A percentile compares a stretch with the other conserved stretches of the same genome.
phyloP scores from a whole-genome alignment of 2,888 invertebrate species.

The Acrocera orbiculus region DNA sequence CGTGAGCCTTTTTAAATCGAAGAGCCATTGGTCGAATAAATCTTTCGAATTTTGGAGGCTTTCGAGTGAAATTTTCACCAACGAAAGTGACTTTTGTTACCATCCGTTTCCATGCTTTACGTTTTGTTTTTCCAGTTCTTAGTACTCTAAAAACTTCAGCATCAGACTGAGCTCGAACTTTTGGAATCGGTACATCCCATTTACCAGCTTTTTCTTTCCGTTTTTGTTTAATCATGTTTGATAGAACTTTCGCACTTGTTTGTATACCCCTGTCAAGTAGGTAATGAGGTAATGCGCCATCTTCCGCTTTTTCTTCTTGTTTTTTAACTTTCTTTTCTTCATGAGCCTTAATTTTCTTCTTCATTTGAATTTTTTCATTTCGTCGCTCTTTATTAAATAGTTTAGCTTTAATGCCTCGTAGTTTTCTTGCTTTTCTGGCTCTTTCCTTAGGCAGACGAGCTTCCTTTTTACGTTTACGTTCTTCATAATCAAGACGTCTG shows the following conservation, averaged over 20 bases:
- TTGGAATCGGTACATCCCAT: conserved; percentile 99
- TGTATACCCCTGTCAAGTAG: conserved; percentile 94
- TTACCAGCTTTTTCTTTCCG: conserved; percentile 98
- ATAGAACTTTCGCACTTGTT: conserved; percentile 83
- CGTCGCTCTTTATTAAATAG: conserved; percentile 91
- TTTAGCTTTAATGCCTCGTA: conserved; percentile 94
- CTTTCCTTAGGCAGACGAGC: conserved; percentile 86
- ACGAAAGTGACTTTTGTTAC: conserved; percentile 97
- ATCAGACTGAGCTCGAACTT: conserved; percentile 92
- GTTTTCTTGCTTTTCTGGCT: conserved; percentile 75
- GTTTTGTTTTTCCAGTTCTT: conserved; percentile 74
- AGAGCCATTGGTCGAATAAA: conserved; percentile 97
- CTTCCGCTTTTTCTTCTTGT: conserved; percentile 64
- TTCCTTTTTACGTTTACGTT: conserved; percentile 86
- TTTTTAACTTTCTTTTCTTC: conserved; percentile 86
- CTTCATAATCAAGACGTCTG: conserved; percentile 92
- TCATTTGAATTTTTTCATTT: conserved; percentile 98
- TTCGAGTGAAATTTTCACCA: conserved; percentile 94
- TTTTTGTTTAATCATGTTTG: conserved; percentile 99
- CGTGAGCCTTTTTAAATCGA: conserved; percentile 92
- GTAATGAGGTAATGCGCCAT: conserved; percentile 90
- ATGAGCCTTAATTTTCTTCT: conserved; percentile 94
- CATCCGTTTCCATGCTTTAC: conserved; percentile 99
- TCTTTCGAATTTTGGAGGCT: conserved; percentile 97
- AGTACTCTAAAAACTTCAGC: conserved; percentile 92